phyloP scores from a whole-genome alignment of 1,140 invertebrate species.

The Vollenhovia emeryi region DNA sequence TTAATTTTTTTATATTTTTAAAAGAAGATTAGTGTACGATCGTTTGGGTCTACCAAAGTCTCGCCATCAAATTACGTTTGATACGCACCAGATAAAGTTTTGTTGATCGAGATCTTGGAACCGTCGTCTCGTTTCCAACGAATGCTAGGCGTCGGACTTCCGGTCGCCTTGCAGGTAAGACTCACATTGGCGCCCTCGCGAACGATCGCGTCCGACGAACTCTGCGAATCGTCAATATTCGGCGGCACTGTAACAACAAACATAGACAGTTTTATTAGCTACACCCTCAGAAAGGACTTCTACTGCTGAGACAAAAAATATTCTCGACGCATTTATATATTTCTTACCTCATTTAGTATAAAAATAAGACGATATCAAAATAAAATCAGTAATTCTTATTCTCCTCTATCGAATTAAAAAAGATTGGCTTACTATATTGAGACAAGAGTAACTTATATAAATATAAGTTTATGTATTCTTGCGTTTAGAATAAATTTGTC shows the following conservation, averaged over 20 bases:
- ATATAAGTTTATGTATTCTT: no score
- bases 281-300: no score
- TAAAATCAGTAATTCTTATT: no score
- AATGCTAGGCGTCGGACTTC: constrained; percentile 94
- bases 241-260: constrained; percentile 91
- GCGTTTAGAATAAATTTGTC: no score
- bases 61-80: constrained; percentile 12
- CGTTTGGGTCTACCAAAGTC: not conserved
- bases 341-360: no score
- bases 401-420: no score
- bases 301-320: no score
- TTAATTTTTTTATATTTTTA: not conserved
- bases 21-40: not conserved
- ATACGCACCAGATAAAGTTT: constrained; percentile 91
- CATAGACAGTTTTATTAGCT: not conserved
- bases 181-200: constrained; percentile 95
- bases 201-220: constrained; percentile 96
- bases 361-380: no score
- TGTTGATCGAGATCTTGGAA: constrained; percentile 93
- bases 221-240: constrained; percentile 95
- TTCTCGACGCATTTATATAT: no score
- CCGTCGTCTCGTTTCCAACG: constrained; percentile 96
- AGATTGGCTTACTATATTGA: no score
- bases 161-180: constrained; percentile 94
- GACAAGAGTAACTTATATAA: no score